These are phyloP conservation scores for Tragelaphus strepsiceros DNA, from an alignment of 2,113 vertebrate species.

Conservation along the genomic window DNA sequence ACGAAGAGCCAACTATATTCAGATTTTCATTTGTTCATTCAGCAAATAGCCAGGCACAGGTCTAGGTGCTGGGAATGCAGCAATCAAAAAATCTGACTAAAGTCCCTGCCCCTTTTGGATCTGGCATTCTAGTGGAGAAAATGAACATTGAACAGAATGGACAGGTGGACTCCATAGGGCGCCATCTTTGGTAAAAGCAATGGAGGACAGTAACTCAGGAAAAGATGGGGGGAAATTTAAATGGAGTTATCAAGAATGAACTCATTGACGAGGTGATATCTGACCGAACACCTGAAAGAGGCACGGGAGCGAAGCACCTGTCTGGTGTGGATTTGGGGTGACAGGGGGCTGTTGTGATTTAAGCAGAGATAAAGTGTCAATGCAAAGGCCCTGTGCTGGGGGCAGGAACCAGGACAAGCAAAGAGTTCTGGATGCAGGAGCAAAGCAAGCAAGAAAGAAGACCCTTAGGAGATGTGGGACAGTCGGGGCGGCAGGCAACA, in stretches of 20 bases:
- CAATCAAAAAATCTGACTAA: neutral
- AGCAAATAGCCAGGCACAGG: neutral
- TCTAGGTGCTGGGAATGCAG: neutral
- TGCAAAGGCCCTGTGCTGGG: neutral
- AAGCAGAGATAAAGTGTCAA: neutral
- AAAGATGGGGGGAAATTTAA: neutral
- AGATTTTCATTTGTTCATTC: neutral
- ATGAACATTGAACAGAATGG: neutral
- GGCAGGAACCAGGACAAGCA: neutral
- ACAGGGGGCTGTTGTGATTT: accelerated
- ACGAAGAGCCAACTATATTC: neutral
- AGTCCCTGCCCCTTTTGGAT: neutral
- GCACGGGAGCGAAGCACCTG: accelerated
- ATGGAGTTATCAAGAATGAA: neutral
- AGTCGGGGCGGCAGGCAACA: accelerated
- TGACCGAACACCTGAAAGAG: neutral
- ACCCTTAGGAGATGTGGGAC: neutral
- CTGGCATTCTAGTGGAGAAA: neutral
- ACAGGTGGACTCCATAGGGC: accelerated
- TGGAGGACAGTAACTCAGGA: neutral
- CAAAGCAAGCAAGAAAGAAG: neutral
- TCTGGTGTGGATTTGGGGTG: neutral
- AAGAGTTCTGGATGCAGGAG: neutral
- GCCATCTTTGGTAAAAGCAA: neutral
- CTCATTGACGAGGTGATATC: neutral